Base-by-base conservation (phyloP, 1,140 invertebrate species). In the Drosophila mauritiana region DNA sequence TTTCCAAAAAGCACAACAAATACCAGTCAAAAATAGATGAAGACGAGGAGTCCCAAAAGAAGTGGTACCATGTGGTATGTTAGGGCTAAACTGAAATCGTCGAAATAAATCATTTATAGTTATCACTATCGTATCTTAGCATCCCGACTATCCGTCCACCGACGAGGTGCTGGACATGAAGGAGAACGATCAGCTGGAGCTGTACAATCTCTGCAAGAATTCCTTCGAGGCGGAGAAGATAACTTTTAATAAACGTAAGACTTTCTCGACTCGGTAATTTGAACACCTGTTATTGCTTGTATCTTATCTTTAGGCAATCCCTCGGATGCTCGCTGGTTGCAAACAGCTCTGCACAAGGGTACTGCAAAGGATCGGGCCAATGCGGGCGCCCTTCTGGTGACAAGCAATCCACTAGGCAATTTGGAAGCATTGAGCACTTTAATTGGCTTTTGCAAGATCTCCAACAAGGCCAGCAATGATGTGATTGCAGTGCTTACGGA, bases 301-400 rank as follows among this genome's bases (percentile, higher is more conserved):
- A 15, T 27, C 7, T 4, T 8, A 46, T 46, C 12, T n/a, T 48
- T 25, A 92, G 91, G 86, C 3, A 91, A 92, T 75, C 91, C 91
- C 13, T 56, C 80, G 0, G 92, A 92, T 68, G 84, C 90, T 4
- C 80, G 90, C 15, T 97, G 96, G 96, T 92, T 97, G 51, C 94
- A 95, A 77, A 96, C 95, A 3, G 95, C 97, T 3, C 88, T 97
- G 22, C 93, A 93, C 37, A 94, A 94, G 48, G 97, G 97, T 20
- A 97, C 97, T 5, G 92, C 94, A 1, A 93, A 94, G 3, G 97
- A 98, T 93, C 96, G 96, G 84, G 93, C 97, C 53, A 96, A 97
- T 56, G 96, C 97, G 0, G 94, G 94, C 27, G 95, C 96, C 4
- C 78, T 98, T 10, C 91, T 96, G 10, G 94, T 97, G 8, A 96